Percentiles rank a stretch among this genome's conserved stretches.
phyloP scores from a whole-genome alignment of 2,888 invertebrate genomes.

The Macaria notata region DNA sequence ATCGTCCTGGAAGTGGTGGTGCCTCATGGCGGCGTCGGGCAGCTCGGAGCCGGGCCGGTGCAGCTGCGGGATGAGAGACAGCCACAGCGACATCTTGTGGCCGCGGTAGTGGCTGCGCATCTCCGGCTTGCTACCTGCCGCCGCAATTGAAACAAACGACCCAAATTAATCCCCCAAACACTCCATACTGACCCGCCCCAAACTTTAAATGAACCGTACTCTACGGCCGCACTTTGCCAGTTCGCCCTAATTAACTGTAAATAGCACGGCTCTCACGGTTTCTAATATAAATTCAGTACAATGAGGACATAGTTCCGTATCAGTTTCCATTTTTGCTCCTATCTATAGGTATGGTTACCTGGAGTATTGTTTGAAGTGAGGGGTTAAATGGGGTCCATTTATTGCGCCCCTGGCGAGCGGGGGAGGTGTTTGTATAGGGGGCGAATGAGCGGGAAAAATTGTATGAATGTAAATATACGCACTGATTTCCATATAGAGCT shows the following conservation, averaged over 20 bases:
- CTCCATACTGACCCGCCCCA: constrained; percentile 41
- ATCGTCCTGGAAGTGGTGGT: constrained; percentile 93
- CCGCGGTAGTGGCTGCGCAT: constrained; percentile 96
- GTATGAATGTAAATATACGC: constrained; percentile 51
- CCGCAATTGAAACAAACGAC: constrained; percentile 56
- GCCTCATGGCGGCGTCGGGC: constrained; percentile 92
- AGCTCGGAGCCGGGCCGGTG: constrained; percentile 89
- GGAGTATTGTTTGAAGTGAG: constrained; percentile 17
- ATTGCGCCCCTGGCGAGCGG: constrained; percentile 17
- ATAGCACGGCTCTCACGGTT: constrained; percentile 14
- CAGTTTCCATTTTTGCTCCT: constrained; percentile 19
- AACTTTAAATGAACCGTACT: constrained; percentile 51
- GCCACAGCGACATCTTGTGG: constrained; percentile 96
- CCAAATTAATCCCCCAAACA: constrained; percentile 38
- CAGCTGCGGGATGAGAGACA: constrained; percentile 94
- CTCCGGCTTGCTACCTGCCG: constrained; percentile 86
- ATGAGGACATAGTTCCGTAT: constrained; percentile 18
- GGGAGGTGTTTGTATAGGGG: constrained; percentile 19
- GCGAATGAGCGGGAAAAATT: constrained; percentile 25
- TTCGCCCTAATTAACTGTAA: constrained; percentile 28
- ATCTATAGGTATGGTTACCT: constrained; percentile 14
- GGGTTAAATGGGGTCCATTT: constrained; percentile 22
- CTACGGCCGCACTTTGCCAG: constrained; percentile 15
- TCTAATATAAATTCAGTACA: constrained; percentile 20
- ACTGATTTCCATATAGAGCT: constrained; percentile 92